These are phyloP conservation scores for Pharmacophagus antenor DNA, from an alignment of 2,888 invertebrate species.

Conservation along the genomic window DNA sequence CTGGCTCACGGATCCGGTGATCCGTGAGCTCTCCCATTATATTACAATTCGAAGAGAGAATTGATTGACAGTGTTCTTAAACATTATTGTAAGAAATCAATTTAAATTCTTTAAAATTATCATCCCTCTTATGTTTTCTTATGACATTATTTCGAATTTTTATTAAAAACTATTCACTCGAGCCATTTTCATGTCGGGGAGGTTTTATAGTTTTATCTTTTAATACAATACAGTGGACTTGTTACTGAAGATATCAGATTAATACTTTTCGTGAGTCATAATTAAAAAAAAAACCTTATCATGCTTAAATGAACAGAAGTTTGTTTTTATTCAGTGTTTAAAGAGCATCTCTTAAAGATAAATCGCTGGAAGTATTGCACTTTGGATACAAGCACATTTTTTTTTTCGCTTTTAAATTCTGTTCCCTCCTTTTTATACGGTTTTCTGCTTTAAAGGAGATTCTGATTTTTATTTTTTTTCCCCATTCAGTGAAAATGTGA, in stretches of 20 bases:
- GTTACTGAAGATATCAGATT: not conserved
- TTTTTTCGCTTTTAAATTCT: conserved; percentile 21
- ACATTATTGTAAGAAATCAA: too few relatives aligned
- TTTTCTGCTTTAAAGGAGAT: conserved; percentile 7
- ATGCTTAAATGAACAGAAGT: not conserved
- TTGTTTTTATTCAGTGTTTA: conserved; percentile 2
- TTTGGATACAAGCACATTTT: conserved; percentile 3
- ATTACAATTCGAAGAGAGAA: too few relatives aligned
- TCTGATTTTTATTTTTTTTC: conserved; percentile 24
- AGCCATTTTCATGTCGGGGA: too few relatives aligned
- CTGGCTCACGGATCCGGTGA: too few relatives aligned
- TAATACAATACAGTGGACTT: not conserved
- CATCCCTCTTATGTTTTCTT: too few relatives aligned
- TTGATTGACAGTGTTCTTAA: too few relatives aligned
- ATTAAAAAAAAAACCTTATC: not conserved
- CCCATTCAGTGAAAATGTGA: conserved; percentile 7
- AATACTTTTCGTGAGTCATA: not conserved
- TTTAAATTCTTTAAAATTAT: too few relatives aligned
- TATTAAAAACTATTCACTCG: too few relatives aligned
- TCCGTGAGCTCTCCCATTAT: too few relatives aligned
- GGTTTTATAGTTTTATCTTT: not conserved
- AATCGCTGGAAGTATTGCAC: conserved; percentile 15
- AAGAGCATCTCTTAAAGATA: conserved; percentile 18
- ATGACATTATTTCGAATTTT: too few relatives aligned
- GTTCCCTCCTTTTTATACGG: conserved; percentile 5